Percentiles rank a stretch among this genome's conserved stretches.
Evolutionary conservation across 2,888 invertebrate species (phyloP).

Genomic region (Zaprionus lineosus): DNA sequence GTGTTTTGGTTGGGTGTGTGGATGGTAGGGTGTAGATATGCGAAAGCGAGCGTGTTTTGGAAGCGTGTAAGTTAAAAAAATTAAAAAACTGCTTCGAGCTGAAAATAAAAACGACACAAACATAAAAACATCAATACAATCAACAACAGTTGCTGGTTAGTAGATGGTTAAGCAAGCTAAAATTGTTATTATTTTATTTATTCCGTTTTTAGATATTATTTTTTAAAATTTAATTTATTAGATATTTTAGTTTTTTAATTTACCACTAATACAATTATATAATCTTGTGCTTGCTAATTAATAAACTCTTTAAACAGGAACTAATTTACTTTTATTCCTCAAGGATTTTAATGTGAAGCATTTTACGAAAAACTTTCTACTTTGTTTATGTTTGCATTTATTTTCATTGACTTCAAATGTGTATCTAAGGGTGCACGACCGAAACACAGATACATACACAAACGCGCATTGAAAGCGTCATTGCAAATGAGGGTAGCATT

Average conservation of each 20-base stretch:
- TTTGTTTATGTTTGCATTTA: background rate
- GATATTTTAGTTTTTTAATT: too few species aligned
- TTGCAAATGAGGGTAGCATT: conserved; percentile 28
- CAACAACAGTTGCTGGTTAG: too few species aligned
- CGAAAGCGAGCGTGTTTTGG: conserved; percentile 31
- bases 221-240: too few species aligned
- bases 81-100: conserved; percentile 11
- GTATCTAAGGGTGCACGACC: conserved; percentile 35
- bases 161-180: too few species aligned
- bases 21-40: background rate
- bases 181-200: too few species aligned
- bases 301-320: too few species aligned
- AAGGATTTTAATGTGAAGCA: too few species aligned
- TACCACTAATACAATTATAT: too few species aligned
- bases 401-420: background rate
- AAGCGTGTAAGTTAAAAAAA: conserved; percentile 27
- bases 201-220: too few species aligned
- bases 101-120: conserved; percentile 37
- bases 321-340: too few species aligned
- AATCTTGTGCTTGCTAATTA: too few species aligned
- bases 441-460: conserved; percentile 47
- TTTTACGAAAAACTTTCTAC: background rate
- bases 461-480: conserved; percentile 7
- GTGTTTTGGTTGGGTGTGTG: conserved; percentile 3
- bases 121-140: conserved; percentile 25